Percentiles rank a stretch among this genome's conserved stretches.
phyloP scores from a whole-genome alignment of 2,888 invertebrate genomes.

The Synanthedon andrenaeformis region DNA sequence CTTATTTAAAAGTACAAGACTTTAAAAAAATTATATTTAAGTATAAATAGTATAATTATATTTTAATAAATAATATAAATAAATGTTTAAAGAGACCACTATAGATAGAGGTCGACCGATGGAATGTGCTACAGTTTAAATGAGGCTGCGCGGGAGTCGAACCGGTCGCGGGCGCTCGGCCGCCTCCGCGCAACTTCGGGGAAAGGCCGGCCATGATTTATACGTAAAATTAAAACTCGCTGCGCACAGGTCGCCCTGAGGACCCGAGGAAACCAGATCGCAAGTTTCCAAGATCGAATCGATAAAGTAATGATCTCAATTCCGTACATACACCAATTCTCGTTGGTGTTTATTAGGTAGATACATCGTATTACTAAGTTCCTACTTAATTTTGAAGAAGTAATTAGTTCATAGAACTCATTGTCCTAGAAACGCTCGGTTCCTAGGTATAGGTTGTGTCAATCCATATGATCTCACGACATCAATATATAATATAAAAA shows the following conservation, averaged over 20 bases:
- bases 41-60: not conserved
- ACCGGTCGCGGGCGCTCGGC: constrained; percentile 49
- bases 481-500: too few relatives aligned
- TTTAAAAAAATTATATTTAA: too few relatives aligned
- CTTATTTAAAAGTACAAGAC: too few relatives aligned
- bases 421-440: too few relatives aligned
- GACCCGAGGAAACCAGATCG: not conserved
- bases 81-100: constrained; percentile 15
- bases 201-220: constrained; percentile 65
- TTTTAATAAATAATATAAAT: not conserved
- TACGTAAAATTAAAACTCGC: constrained; percentile 57
- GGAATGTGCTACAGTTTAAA: constrained; percentile 72
- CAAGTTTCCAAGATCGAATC: not conserved
- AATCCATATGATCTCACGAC: too few relatives aligned
- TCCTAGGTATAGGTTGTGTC: too few relatives aligned
- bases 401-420: too few relatives aligned
- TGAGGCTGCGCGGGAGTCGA: constrained; percentile 61
- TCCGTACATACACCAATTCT: not conserved
- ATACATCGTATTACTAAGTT: too few relatives aligned
- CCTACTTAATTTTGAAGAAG: too few relatives aligned
- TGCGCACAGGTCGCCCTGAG: constrained; percentile 8
- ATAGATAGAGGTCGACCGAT: constrained; percentile 34
- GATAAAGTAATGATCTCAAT: not conserved
- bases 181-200: constrained; percentile 57
- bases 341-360: too few relatives aligned